Percentiles rank a stretch among this genome's conserved stretches.
Evolutionary conservation across 2,113 vertebrate species (phyloP).

Genomic region (Gopherus evgoodei): DNA sequence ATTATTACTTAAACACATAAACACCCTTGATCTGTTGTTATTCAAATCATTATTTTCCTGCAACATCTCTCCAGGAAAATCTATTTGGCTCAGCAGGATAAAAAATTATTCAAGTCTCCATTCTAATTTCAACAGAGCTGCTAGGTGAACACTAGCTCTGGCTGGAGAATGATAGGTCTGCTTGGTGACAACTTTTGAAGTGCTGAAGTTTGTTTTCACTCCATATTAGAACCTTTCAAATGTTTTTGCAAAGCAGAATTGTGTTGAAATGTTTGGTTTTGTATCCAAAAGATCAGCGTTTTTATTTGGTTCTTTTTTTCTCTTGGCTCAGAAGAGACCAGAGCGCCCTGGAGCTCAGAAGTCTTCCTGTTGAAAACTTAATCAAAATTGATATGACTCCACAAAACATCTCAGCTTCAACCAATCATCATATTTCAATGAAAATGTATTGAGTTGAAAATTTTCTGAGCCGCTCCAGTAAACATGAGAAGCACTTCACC

Average conservation of each 20-base stretch:
- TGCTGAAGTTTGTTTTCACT: not conserved
- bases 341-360: conserved; percentile 4
- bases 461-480: not conserved
- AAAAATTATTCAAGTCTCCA: not conserved
- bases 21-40: not conserved
- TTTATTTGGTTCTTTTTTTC: not conserved
- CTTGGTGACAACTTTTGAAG: not conserved
- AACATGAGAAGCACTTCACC: not conserved
- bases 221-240: not conserved
- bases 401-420: conserved; percentile 21
- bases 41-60: not conserved
- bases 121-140: conserved; percentile 8
- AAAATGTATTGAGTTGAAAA: not conserved
- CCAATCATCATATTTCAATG: not conserved
- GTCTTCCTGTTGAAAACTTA: not conserved
- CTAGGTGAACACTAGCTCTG: not conserved
- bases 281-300: not conserved
- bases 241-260: not conserved
- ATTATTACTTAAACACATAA: not conserved
- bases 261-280: not conserved
- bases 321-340: conserved; percentile 3
- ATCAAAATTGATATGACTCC: conserved; percentile 23
- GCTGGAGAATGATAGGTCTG: not conserved
- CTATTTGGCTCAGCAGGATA: not conserved
- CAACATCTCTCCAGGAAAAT: conserved; percentile 16